Evolutionary conservation across 2,113 vertebrate genomes (phyloP), one percentile per base, ranked within the genome.

Genomic region (Bostrychus sinensis): DNA sequence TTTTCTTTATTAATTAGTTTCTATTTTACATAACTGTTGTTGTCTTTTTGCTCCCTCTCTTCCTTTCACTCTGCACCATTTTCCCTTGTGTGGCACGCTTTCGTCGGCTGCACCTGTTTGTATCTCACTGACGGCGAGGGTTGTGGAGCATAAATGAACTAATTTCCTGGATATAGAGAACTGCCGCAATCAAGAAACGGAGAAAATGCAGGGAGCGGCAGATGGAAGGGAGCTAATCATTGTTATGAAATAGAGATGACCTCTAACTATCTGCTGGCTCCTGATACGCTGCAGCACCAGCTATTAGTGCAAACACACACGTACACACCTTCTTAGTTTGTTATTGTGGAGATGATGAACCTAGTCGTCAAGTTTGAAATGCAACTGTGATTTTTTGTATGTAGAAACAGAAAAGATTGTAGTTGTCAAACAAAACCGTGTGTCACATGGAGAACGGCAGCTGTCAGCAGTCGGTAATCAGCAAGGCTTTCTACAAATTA

Each of bases 211-310:
- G 73, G 60, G 78, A 66, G 81, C 53, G 68, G 85, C 90, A 92
- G 91, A 93, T 91, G 91, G 89, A 89, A 85, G 79, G 20, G 80
- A 90, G 88, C 90, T 92, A 91, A 93, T 92, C 89, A 90, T 91
- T 91, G 89, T 90, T 91, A 85, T 91, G 89, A 91, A 91, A 92
- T 88, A 90, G 89, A 90, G 88, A 90, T 93, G 92, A 93, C 92
- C 91, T 86, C 89, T 86, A 88, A 81, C 87, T 84, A 87, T 87
- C 83, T 88, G 66, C 73, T 80, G 43, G 63, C 77, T 84, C 81
- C 83, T 85, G 78, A 85, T 67, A 65, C 37, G 53, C 64, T 20
- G 41, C 57, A 48, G 78, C 60, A 70, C 42, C 66, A 71, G 77
- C 65, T 39, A 77, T 60, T 70, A 59, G 56, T 64, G 57, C 63